Base-by-base conservation (phyloP, 2,113 vertebrate genomes). In the Cyanoliseus patagonus region DNA sequence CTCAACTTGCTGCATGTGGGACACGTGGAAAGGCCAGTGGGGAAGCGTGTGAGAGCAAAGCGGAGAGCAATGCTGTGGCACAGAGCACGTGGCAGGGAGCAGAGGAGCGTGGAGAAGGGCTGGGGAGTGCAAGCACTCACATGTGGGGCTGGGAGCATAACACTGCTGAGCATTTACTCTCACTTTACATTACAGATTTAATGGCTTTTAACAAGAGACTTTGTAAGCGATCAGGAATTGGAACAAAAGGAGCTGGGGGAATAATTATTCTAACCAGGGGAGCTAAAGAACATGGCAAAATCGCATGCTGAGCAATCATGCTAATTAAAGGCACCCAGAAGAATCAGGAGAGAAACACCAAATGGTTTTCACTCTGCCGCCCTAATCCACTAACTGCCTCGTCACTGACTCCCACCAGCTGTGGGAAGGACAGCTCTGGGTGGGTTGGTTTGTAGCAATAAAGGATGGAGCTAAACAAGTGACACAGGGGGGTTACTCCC, bases 261-360 rank as follows among this genome's bases (percentile, higher is more conserved):
- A 96, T 92, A 95, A 93, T 97, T 91, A 97, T 87, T 90, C 94
- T 90, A 90, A 96, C 95, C 90, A 90, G 79, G 90, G 94, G 96
- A 93, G 87, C 83, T 69, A 78, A 72, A 91, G 92, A 96, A 94
- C 75, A 37, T 39, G 76, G 89, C 66, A 77, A 93, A 84, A 85
- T 95, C 31, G 59, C 75, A 31, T 41, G 62, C 84, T 22, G 85
- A 81, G 95, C 95, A 94, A 97, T 96, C 96, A 81, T 49, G 83
- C 96, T 97, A 97, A 98, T 97, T 97, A 97, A 97, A 97, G 97
- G 94, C 94, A 96, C 96, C 97, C 96, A 97, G 95, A 97, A 97
- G 97, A 97, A 94, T 90, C 89, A 17, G 95, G 94, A 94, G 89
- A 88, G 95, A 95, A 96, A 95, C 6, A 82, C 97, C 97, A 97